A percentile compares a stretch with the other conserved stretches of the same genome.
Evolutionary conservation across 2,888 invertebrate genomes (phyloP).

Genomic region (Pterostichus madidus): DNA sequence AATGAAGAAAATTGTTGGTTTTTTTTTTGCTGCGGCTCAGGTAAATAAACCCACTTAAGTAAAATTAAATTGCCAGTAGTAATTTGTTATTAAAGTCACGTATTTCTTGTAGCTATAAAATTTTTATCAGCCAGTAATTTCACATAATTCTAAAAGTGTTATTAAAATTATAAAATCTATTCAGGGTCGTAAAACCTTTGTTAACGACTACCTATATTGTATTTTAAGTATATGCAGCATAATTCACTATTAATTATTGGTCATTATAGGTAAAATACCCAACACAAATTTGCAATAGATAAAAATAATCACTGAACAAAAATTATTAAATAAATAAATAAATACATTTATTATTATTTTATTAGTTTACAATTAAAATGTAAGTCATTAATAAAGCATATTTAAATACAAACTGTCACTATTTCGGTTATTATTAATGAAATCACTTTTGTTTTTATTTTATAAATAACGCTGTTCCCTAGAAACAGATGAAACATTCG

Average conservation of each 20-base stretch:
- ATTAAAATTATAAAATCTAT: not conserved
- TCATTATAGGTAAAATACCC: too few species aligned
- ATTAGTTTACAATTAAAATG: too few species aligned
- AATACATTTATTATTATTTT: not conserved
- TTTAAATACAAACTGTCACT: not conserved
- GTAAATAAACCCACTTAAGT: too few species aligned
- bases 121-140: conserved; percentile 13
- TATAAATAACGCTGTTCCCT: not conserved
- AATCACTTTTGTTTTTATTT: conserved; percentile 21
- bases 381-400: too few species aligned
- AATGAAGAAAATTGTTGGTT: too few species aligned
- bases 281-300: too few species aligned
- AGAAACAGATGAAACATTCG: not conserved
- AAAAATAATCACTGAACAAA: too few species aligned
- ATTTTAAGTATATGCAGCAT: too few species aligned
- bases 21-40: too few species aligned
- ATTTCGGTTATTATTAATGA: not conserved
- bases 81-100: conserved; percentile 14
- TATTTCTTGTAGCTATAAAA: not conserved
- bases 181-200: not conserved
- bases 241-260: too few species aligned
- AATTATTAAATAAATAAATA: not conserved
- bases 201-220: too few species aligned
- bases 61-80: too few species aligned
- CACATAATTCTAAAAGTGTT: conserved; percentile 5